These are phyloP conservation scores for Heteractis magnifica DNA, from an alignment of 92 coral and sea anemone genomes.

Conservation along the genomic window DNA sequence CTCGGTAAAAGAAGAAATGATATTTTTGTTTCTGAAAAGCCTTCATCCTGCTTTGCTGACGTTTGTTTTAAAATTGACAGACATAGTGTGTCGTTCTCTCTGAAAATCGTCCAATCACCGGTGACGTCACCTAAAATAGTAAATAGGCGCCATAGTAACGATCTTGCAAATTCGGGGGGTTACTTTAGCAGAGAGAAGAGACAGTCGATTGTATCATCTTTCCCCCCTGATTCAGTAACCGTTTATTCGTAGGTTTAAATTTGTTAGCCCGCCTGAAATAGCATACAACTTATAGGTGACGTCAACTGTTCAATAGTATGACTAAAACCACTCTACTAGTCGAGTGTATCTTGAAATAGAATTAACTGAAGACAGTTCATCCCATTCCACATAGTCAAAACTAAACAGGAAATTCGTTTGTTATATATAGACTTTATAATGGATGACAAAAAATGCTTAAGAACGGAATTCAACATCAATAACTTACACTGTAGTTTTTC, in stretches of 20 bases:
- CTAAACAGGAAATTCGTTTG: not conserved
- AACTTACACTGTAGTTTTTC: conserved; percentile 92
- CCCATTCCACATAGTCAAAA: not conserved
- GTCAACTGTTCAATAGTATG: not conserved
- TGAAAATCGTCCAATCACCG: not conserved
- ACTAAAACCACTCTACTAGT: too few relatives aligned
- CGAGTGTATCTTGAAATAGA: too few relatives aligned
- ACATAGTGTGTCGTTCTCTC: not conserved
- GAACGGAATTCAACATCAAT: not conserved
- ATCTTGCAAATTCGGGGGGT: too few relatives aligned
- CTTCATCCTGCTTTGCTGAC: not conserved
- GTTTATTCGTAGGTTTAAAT: too few relatives aligned
- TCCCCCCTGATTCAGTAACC: too few relatives aligned
- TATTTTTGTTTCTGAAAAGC: not conserved
- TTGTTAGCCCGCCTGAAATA: too few relatives aligned
- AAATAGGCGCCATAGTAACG: too few relatives aligned
- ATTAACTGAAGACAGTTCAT: not conserved
- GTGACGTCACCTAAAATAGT: too few relatives aligned
- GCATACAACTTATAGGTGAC: too few relatives aligned
- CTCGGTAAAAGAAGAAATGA: not conserved
- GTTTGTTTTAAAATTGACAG: not conserved
- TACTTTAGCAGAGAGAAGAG: too few relatives aligned
- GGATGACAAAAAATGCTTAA: not conserved
- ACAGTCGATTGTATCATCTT: too few relatives aligned
- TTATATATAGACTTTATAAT: not conserved